Evolutionary conservation across 2,113 vertebrate species (phyloP), one percentile per base, ranked within the genome.

Genomic region (Clarias magur): DNA sequence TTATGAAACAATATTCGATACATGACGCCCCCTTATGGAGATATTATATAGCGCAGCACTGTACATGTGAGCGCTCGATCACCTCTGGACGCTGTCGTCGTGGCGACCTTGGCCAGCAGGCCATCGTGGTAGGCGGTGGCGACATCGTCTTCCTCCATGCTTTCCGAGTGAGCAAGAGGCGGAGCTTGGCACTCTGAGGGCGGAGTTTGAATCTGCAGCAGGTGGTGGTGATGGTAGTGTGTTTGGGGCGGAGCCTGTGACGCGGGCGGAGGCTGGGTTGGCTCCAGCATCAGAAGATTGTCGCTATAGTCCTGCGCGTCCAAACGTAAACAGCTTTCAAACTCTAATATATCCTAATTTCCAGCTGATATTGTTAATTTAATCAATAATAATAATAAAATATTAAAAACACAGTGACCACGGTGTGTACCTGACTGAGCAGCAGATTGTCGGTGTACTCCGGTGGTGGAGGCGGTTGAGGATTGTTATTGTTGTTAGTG

Each of bases 101-200:
- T 93, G 70, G 87, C 13, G 16, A 93, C 95, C 93, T 98, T 97
- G 93, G 95, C 94, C 94, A 96, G 92, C 25, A 97, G 93, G n/a
- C 95, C 94, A 82, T 97, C 97, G 3, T 96, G 92, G 93, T 97
- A 97, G 90, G 90, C 85, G 4, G 96, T 90, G 0, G 96, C 95
- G 86, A 90, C 93, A 89, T 96, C 95, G 1, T 99, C 98, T 93
- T 99, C 98, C 91, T 99, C 98, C 98, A 99, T 99, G 95, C 98
- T 99, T 95, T 99, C 98, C 0, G 98, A 97, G 53, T 96, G 98
- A 87, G 96, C 91, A 88, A 99, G 94, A 79, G 92, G 87, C 0
- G 92, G 87, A 0, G 87, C 86, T 38, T 85, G 92, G 94, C 96
- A 94, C 83, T 97, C 96, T 59, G 68, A 75, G 1, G 96, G 95